These are phyloP conservation scores for Tetrao urogallus DNA, from an alignment of 2,113 vertebrate species.

Conservation along the genomic window DNA sequence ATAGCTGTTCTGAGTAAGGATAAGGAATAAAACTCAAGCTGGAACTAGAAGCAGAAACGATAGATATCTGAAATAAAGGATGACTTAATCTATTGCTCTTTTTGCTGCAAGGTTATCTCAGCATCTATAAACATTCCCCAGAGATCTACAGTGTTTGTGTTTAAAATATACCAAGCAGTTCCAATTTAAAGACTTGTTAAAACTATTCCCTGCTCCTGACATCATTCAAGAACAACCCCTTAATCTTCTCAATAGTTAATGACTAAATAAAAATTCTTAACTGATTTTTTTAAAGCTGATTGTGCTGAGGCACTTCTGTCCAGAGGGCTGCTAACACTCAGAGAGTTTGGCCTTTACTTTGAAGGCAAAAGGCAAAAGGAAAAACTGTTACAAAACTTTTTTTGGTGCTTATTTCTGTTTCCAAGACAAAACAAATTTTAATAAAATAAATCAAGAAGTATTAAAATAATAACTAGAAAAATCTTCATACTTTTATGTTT, in stretches of 20 bases:
- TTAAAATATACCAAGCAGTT: constrained; percentile 28
- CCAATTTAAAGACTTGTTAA: constrained; percentile 35
- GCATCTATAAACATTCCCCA: constrained; percentile 25
- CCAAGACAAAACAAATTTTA: background rate
- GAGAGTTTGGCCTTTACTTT: background rate
- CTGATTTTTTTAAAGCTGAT: background rate
- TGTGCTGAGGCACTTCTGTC: background rate
- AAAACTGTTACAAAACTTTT: background rate
- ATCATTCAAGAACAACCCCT: background rate
- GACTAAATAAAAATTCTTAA: constrained; percentile 20
- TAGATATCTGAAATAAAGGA: constrained; percentile 54
- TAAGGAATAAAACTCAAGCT: constrained; percentile 18
- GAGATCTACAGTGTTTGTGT: background rate
- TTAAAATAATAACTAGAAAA: constrained; percentile 4
- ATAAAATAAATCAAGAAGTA: background rate
- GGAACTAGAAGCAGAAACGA: constrained; percentile 10
- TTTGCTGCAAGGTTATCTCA: constrained; percentile 49
- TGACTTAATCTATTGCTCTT: constrained; percentile 16
- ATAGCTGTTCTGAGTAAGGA: constrained; percentile 39
- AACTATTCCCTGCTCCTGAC: background rate
- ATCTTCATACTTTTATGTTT: background rate
- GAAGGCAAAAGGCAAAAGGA: background rate
- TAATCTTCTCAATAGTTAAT: constrained; percentile 34
- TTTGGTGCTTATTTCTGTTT: background rate
- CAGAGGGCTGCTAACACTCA: background rate